Evolutionary conservation across 2,797 vertebrate species (phyloP).

Genomic region (Gallinago solitaria): DNA sequence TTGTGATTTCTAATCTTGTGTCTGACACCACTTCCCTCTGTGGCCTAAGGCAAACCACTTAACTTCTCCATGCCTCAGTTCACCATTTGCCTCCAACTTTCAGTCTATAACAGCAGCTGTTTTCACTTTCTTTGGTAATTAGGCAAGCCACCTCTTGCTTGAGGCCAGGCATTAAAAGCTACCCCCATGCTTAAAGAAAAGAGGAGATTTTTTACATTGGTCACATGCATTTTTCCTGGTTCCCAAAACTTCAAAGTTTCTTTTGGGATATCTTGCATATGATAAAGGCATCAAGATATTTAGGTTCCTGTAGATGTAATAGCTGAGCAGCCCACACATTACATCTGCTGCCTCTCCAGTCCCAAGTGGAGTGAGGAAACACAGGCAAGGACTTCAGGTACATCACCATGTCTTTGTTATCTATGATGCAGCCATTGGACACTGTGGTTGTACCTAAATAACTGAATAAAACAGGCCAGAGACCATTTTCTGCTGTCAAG

Average conservation of each 20-base stretch:
- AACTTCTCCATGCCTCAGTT: slow-evolving; percentile 57
- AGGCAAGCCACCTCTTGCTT: slow-evolving; percentile 19
- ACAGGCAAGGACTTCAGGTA: background rate
- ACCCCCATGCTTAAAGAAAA: background rate
- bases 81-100: slow-evolving; percentile 38
- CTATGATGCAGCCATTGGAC: background rate
- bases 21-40: background rate
- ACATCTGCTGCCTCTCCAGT: background rate
- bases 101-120: slow-evolving; percentile 37
- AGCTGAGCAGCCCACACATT: accelerated
- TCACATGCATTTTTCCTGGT: background rate
- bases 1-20: slow-evolving; percentile 33
- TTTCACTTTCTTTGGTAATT: slow-evolving; percentile 50
- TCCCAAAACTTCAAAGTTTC: background rate
- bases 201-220: background rate
- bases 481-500: background rate
- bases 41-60: slow-evolving; percentile 48
- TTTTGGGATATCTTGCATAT: background rate
- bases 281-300: background rate
- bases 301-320: background rate
- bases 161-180: slow-evolving; percentile 18
- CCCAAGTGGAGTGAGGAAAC: background rate
- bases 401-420: background rate
- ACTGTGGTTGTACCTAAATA: accelerated
- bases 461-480: background rate